A percentile compares a stretch with the other conserved stretches of the same genome.
These are phyloP conservation scores for Drosophila antonietae DNA, from an alignment of 2,888 invertebrate species.

Conservation along the genomic window DNA sequence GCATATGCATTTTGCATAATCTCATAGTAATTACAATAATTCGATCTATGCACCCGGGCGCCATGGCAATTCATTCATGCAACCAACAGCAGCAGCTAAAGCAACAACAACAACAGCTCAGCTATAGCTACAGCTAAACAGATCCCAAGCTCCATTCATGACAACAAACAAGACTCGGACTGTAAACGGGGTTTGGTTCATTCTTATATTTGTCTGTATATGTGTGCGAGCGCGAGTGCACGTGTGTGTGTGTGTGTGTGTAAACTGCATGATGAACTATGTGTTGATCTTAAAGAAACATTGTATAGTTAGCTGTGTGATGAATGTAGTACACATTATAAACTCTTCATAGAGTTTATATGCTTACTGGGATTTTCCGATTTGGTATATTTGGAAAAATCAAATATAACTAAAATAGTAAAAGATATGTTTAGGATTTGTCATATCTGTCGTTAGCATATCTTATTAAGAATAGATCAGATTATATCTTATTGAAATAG, in stretches of 20 bases:
- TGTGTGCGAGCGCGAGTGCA: conserved; percentile 23
- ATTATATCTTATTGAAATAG: too few relatives aligned
- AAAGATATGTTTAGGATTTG: not conserved
- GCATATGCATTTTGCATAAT: conserved; percentile 74
- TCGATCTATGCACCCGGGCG: conserved; percentile 59
- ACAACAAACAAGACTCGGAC: conserved; percentile 35
- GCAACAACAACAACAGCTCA: not conserved
- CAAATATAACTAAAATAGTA: not conserved
- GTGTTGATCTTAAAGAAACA: not conserved
- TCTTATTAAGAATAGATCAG: too few relatives aligned
- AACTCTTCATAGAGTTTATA: not conserved
- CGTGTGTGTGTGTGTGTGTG: conserved; percentile 4
- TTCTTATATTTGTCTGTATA: conserved; percentile 40
- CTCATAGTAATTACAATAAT: conserved; percentile 77
- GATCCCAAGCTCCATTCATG: conserved; percentile 54
- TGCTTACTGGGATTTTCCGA: not conserved
- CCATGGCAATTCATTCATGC: conserved; percentile 65
- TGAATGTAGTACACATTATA: too few relatives aligned
- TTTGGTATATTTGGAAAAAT: not conserved
- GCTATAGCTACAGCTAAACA: conserved; percentile 24
- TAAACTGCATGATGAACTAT: not conserved
- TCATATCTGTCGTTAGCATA: not conserved
- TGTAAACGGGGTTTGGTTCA: conserved; percentile 35
- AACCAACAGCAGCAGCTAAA: conserved; percentile 17
- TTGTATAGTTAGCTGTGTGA: not conserved